These are phyloP conservation scores for Amblyornis subalaris DNA, from an alignment of 2,113 vertebrate species.

Conservation along the genomic window DNA sequence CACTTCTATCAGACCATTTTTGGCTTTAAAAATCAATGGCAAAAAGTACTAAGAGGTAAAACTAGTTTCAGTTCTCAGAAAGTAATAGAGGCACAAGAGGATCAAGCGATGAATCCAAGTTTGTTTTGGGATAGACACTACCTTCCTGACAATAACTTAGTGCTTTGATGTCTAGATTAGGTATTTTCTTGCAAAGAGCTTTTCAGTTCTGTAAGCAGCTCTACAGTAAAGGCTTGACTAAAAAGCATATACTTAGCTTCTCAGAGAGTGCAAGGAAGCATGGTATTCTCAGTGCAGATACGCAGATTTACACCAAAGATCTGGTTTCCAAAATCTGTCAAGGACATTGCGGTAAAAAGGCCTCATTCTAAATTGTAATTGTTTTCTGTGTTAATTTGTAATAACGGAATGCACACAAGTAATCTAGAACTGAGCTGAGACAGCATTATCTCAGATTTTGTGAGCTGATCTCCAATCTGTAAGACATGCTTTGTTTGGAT, in stretches of 20 bases:
- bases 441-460: constrained; percentile 54
- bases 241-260: neutral
- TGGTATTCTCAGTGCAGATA: neutral
- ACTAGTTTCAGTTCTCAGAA: neutral
- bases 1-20: neutral
- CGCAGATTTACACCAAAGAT: neutral
- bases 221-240: neutral
- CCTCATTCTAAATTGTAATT: neutral
- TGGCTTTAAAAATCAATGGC: neutral
- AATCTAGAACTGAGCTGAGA: neutral
- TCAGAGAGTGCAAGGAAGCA: neutral
- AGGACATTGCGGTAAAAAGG: neutral
- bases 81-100: neutral
- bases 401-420: neutral
- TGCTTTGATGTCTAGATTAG: neutral
- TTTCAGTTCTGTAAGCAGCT: neutral
- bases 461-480: constrained; percentile 65
- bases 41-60: neutral
- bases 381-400: constrained; percentile 10
- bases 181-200: neutral
- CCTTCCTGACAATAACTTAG: neutral
- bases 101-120: neutral
- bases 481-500: constrained; percentile 63
- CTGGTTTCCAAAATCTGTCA: neutral
- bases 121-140: neutral